Percentiles rank a stretch among this genome's conserved stretches.
Evolutionary conservation across 92 coral and sea anemone genomes (phyloP).

Genomic region (Siderastrea siderea): DNA sequence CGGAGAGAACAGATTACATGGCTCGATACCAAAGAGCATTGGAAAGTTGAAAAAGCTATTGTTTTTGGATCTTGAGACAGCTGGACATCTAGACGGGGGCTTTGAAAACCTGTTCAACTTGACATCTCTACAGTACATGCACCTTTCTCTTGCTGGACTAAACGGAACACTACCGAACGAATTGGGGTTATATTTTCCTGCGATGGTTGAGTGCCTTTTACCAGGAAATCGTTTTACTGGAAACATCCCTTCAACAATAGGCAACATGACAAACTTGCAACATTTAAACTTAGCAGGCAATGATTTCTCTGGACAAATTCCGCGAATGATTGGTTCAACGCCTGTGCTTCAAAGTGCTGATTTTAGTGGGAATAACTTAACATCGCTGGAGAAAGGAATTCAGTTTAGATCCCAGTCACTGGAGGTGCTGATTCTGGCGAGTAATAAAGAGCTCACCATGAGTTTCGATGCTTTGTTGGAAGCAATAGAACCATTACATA

Average conservation of each 20-base stretch:
- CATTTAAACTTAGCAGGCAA: conserved; percentile 71
- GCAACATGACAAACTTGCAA: conserved; percentile 59
- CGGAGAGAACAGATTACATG: conserved; percentile 71
- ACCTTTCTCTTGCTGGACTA: conserved; percentile 74
- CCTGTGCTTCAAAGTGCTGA: conserved; percentile 66
- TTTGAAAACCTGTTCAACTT: conserved; percentile 69
- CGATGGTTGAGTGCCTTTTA: conserved; percentile 75
- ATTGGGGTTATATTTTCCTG: conserved; percentile 77
- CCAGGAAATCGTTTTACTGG: conserved; percentile 70
- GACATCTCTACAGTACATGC: conserved; percentile 72
- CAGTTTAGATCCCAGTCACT: conserved; percentile 52
- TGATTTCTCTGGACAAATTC: conserved; percentile 62
- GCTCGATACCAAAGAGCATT: conserved; percentile 80
- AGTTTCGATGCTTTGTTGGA: conserved; percentile 45
- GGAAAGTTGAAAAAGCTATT: conserved; percentile 70
- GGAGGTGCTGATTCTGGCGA: conserved; percentile 62
- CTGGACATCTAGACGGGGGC: conserved; percentile 33
- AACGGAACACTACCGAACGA: conserved; percentile 70
- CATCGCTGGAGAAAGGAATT: conserved; percentile 64
- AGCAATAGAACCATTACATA: conserved; percentile 44
- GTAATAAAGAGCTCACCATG: conserved; percentile 51
- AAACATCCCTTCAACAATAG: conserved; percentile 61
- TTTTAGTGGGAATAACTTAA: conserved; percentile 55
- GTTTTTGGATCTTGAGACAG: conserved; percentile 84
- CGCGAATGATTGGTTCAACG: conserved; percentile 52